phyloP scores from a whole-genome alignment of 2,888 invertebrate species.

The Hofmannophila pseudospretella region DNA sequence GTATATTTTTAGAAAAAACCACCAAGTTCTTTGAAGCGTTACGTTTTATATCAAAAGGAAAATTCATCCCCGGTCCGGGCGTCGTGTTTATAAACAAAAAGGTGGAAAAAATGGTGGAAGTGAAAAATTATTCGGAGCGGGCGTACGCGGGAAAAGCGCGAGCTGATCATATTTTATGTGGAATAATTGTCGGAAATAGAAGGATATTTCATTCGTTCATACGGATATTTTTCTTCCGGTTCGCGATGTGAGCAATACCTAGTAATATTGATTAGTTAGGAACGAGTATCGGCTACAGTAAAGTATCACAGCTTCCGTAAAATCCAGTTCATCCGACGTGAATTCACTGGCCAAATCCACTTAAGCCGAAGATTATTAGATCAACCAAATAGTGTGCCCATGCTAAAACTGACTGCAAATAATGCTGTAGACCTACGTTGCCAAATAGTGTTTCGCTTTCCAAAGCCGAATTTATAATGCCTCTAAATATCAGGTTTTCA shows the following conservation, averaged over 20 bases:
- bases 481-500: too few species aligned
- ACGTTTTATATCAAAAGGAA: slow-evolving; percentile 18
- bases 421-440: too few species aligned
- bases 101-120: slow-evolving; percentile 21
- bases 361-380: too few species aligned
- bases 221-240: slow-evolving; percentile 1
- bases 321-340: too few species aligned
- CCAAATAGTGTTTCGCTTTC: too few species aligned
- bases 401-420: too few species aligned
- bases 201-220: slow-evolving; percentile 21
- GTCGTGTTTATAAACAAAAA: slow-evolving; percentile 29
- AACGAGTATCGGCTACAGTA: too few species aligned
- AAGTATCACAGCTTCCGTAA: too few species aligned
- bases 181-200: slow-evolving; percentile 31
- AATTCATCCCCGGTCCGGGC: slow-evolving; percentile 13
- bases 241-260: not conserved
- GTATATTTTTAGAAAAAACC: slow-evolving; percentile 5
- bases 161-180: slow-evolving; percentile 28
- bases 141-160: slow-evolving; percentile 11
- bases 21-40: slow-evolving; percentile 10
- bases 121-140: slow-evolving; percentile 27
- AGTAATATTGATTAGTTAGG: too few species aligned
- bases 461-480: too few species aligned
- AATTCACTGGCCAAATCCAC: too few species aligned
- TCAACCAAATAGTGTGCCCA: too few species aligned